These are phyloP conservation scores for Aphelenchoides avenae DNA, from an alignment of 1,140 invertebrate species.

Conservation along the genomic window DNA sequence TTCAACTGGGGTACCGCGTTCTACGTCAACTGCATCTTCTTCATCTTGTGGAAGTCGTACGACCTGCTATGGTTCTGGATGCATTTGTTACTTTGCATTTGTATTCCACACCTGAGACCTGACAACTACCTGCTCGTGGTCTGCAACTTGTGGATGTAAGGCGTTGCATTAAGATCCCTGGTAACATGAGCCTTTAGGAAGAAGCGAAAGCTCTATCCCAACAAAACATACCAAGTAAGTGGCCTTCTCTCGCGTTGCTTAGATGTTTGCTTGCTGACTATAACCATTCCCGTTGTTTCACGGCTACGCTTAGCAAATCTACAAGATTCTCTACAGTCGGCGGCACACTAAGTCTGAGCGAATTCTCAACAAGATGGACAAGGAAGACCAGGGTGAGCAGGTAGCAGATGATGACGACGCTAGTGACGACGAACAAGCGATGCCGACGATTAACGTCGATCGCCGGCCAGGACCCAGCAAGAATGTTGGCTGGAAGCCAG, in stretches of 20 bases:
- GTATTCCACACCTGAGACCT: conserved; percentile 26
- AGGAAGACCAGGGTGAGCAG: conserved; percentile 13
- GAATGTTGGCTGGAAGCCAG: no score
- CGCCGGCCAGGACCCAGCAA: no score
- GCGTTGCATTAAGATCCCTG: no score
- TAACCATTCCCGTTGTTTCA: not conserved
- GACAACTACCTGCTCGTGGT: conserved; percentile 39
- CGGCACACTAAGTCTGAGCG: conserved; percentile 24
- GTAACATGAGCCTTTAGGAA: no score
- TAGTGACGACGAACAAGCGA: conserved; percentile 11
- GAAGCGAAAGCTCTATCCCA: conserved; percentile 17
- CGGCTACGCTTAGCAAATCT: conserved; percentile 30
- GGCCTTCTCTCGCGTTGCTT: no score
- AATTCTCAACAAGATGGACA: conserved; percentile 18
- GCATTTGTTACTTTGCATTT: conserved; percentile 35
- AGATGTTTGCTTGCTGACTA: no score
- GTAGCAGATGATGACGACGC: conserved; percentile 8
- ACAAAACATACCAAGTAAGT: conserved; percentile 31
- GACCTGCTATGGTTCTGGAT: conserved; percentile 41
- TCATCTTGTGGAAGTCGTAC: conserved; percentile 36
- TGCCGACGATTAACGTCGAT: conserved; percentile 28
- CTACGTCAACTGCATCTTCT: conserved; percentile 40
- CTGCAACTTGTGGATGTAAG: conserved; percentile 18
- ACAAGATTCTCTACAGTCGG: conserved; percentile 24
- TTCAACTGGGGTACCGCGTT: conserved; percentile 40